Conservation (phyloP, 2,113 vertebrate genomes). For the Oryzias celebensis region DNA sequence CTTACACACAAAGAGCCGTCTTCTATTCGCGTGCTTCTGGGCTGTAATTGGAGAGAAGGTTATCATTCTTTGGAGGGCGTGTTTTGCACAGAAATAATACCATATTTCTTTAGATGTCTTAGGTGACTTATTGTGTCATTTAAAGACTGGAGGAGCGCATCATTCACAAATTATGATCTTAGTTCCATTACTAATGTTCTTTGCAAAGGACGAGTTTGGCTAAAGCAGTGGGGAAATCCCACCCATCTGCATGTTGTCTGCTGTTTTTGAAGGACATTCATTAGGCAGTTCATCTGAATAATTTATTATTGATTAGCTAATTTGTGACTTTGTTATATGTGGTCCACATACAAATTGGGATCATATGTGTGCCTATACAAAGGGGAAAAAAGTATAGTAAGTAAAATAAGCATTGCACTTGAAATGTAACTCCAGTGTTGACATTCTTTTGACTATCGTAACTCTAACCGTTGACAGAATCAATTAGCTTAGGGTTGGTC, state of each 20-base stretch:
- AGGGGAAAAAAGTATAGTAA: too few relatives aligned
- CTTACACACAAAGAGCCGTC: conserved; percentile 38
- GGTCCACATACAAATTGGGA: conserved; percentile 14
- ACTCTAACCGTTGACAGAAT: too few relatives aligned
- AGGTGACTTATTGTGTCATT: conserved; percentile 39
- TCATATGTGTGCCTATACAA: too few relatives aligned
- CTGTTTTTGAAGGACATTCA: conserved; percentile 11
- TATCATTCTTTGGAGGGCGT: conserved; percentile 35
- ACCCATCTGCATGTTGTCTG: neutral
- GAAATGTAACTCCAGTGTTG: too few relatives aligned
- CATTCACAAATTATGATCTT: conserved; percentile 13
- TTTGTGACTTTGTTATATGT: conserved; percentile 3
- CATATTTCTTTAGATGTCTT: conserved; percentile 49
- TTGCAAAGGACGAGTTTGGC: neutral
- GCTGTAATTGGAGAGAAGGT: conserved; percentile 52
- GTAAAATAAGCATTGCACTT: too few relatives aligned
- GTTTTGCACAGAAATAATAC: conserved; percentile 39
- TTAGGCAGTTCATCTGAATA: neutral
- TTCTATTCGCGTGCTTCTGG: conserved; percentile 18
- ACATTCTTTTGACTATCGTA: too few relatives aligned
- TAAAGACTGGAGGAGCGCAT: conserved; percentile 16
- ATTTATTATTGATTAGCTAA: neutral
- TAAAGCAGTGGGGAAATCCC: neutral
- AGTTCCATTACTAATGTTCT: neutral
- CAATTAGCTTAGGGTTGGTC: too few relatives aligned